These are phyloP conservation scores for Acleris emargana DNA, from an alignment of 2,888 invertebrate genomes.

Conservation along the genomic window DNA sequence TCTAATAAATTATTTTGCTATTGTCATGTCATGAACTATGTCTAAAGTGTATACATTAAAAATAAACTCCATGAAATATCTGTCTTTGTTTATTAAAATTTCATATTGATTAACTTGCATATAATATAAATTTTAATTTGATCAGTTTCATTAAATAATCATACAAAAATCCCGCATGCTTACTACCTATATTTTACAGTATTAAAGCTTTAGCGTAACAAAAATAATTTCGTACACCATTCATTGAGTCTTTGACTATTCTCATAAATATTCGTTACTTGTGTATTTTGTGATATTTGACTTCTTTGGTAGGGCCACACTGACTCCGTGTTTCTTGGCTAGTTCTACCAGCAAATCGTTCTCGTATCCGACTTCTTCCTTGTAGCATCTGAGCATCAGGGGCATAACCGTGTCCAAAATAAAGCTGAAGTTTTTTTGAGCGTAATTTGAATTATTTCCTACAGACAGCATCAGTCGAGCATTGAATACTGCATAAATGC, in stretches of 20 bases:
- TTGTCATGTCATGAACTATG: too few relatives aligned
- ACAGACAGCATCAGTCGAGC: conserved; percentile 86
- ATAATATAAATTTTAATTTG: conserved; percentile 79
- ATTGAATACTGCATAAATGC: conserved; percentile 88
- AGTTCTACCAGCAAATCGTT: conserved; percentile 78
- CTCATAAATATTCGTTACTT: conserved; percentile 86
- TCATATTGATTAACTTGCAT: conserved; percentile 78
- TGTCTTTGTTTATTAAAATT: conserved; percentile 75
- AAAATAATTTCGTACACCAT: conserved; percentile 72
- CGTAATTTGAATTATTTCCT: conserved; percentile 73
- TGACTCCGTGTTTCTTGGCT: conserved; percentile 81
- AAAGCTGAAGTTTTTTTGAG: conserved; percentile 88
- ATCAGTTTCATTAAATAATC: conserved; percentile 78
- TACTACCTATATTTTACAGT: conserved; percentile 79
- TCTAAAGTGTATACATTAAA: conserved; percentile 50
- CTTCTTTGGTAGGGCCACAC: conserved; percentile 81
- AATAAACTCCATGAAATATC: conserved; percentile 61
- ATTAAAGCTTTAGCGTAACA: conserved; percentile 83
- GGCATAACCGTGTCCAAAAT: conserved; percentile 86
- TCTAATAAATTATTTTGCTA: too few relatives aligned
- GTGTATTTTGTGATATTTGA: conserved; percentile 87
- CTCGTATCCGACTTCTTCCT: conserved; percentile 84
- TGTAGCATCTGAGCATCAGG: conserved; percentile 85
- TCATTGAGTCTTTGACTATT: conserved; percentile 57
- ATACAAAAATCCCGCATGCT: conserved; percentile 80